Evolutionary conservation across 2,797 vertebrate genomes (phyloP).

Genomic region (Threskiornis aethiopicus): DNA sequence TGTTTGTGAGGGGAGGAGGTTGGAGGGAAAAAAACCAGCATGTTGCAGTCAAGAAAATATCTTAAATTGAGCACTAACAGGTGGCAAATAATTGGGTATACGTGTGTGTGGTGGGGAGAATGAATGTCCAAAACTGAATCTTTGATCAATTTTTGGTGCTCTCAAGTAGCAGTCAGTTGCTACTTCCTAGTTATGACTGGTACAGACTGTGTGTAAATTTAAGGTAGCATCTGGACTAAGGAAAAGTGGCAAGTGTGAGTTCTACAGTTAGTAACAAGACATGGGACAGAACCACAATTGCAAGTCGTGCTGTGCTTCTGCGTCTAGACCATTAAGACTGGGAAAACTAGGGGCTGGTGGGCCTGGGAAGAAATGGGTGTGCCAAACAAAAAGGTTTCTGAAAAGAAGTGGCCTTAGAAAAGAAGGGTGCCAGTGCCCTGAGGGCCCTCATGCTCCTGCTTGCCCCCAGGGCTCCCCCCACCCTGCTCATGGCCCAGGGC

Average conservation of each 20-base stretch:
- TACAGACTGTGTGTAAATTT: neutral
- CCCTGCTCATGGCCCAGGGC: neutral
- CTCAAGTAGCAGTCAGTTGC: neutral
- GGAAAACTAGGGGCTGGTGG: neutral
- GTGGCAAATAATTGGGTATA: neutral
- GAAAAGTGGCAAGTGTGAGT: neutral
- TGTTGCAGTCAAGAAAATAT: neutral
- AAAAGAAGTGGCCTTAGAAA: neutral
- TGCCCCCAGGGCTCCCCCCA: fast-evolving
- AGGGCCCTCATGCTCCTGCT: neutral
- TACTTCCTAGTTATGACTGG: neutral
- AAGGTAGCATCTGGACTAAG: neutral
- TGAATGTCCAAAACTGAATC: neutral
- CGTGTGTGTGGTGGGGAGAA: neutral
- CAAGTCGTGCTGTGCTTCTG: neutral
- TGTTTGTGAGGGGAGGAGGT: fast-evolving
- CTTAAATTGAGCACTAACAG: neutral
- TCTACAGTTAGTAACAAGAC: neutral
- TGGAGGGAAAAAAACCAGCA: neutral
- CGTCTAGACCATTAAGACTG: neutral
- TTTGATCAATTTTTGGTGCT: neutral
- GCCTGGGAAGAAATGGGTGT: neutral
- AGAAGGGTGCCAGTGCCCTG: neutral
- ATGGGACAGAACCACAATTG: neutral
- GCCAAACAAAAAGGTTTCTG: neutral